Base-by-base conservation (phyloP, 2,797 vertebrate species). In the Myripristis jacobus region DNA sequence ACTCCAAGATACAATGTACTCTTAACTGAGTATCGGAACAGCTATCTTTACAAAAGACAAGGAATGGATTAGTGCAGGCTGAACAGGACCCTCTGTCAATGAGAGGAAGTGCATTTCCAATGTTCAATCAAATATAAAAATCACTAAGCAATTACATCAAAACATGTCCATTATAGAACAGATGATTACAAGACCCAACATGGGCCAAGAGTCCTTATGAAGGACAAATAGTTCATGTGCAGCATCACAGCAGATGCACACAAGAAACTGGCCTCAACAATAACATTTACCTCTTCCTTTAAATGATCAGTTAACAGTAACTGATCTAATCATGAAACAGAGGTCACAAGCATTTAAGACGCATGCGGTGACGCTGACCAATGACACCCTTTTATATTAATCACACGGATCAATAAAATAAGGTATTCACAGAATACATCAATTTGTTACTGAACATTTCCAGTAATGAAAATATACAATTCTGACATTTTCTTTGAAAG, bases 401-500 rank as follows among this genome's bases (percentile, higher is more conserved):
- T 27, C 12, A 36, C 11, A 11, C 11, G 10, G 34, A 9, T 64
- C 21, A 67, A 24, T 67, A 48, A 24, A 2, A 48, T 2, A 50
- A 9, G 0, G 4, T 73, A 79, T 85, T 87, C 65, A 74, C 41
- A 66, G 66, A 78, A 82, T 74, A 80, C 24, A 58, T 56, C 13
- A 0, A n/a, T 60, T 18, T 12, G 0, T 25, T 55, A 19, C 12
- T 50, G 7, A 36, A 5, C 2, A 15, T 54, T 29, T 29, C 6
- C 25, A 29, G 2, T 54, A 31, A 54, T 16, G 27, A 51, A 51
- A 25, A 54, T 18, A 2, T 18, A n/a, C 6, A 54, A 29, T 54
- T 31, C 21, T 31, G 18, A 7, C 10, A 6, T 57, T 22, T 22
- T 22, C 55, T 19, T 60, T 72, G 51, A 53, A 54, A 29, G 24